A percentile compares a stretch with the other conserved stretches of the same genome.
These are phyloP conservation scores for Manis javanica DNA, from an alignment of 2,797 vertebrate genomes.

Conservation along the genomic window DNA sequence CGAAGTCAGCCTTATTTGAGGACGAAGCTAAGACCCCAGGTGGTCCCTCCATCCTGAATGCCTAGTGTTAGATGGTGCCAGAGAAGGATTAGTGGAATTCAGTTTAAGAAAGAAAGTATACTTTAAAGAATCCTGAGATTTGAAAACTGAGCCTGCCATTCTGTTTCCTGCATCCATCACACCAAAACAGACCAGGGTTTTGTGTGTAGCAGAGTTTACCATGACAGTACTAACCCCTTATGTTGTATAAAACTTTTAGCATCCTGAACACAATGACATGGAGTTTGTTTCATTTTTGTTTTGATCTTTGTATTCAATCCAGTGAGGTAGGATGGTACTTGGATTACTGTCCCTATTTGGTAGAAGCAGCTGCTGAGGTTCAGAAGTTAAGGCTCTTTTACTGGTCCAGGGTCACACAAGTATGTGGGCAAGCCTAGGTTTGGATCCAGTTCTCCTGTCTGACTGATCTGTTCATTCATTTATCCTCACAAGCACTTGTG, in stretches of 20 bases:
- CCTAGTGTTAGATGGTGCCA: slow-evolving; percentile 2
- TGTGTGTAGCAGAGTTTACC: not conserved
- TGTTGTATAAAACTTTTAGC: not conserved
- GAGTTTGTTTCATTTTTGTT: not conserved
- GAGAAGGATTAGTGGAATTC: slow-evolving; percentile 43
- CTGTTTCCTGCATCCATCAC: not conserved
- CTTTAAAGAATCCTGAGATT: slow-evolving; percentile 38
- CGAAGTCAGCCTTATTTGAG: not conserved
- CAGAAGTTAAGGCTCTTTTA: not conserved
- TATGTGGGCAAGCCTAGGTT: not conserved
- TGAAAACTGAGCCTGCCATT: not conserved
- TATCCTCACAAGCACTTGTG: not conserved
- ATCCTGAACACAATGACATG: not conserved
- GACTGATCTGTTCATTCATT: not conserved
- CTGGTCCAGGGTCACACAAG: not conserved
- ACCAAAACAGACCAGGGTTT: not conserved
- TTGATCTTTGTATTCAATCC: not conserved
- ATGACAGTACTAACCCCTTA: not conserved
- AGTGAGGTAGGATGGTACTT: not conserved
- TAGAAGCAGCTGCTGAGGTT: slow-evolving; percentile 5
- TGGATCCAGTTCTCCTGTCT: not conserved
- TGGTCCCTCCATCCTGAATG: not conserved
- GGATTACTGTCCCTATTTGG: slow-evolving; percentile 30
- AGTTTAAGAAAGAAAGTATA: slow-evolving; percentile 15
- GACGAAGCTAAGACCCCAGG: slow-evolving; percentile 31